phyloP scores from a whole-genome alignment of 1,140 invertebrate species.

The Drosophila ananassae region DNA sequence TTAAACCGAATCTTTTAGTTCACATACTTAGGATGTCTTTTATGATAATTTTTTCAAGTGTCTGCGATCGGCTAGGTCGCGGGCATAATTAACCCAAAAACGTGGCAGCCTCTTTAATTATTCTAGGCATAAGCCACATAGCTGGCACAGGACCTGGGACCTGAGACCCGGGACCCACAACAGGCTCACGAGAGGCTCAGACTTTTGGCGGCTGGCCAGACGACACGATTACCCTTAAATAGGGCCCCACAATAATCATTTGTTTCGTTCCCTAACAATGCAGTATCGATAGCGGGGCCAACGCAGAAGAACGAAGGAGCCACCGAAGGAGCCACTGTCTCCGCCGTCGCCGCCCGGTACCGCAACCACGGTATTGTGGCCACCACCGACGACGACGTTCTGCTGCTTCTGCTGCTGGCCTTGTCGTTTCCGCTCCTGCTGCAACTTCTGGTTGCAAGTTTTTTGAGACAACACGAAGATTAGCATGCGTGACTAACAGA shows the following conservation, averaged over 20 bases:
- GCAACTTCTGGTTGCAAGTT: conserved; percentile 69
- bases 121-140: conserved; percentile 29
- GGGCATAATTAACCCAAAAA: conserved; percentile 54
- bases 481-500: conserved; percentile 82
- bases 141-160: conserved; percentile 24
- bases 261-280: conserved; percentile 72
- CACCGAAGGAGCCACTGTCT: conserved; percentile 26
- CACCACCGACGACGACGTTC: conserved; percentile 29
- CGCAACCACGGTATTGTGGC: conserved; percentile 29
- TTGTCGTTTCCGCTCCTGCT: conserved; percentile 43
- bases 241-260: conserved; percentile 75
- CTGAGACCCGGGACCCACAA: conserved; percentile 9
- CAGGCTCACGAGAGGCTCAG: conserved; percentile 30
- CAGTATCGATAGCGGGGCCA: conserved; percentile 54
- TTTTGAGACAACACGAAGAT: conserved; percentile 81
- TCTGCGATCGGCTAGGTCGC: neutral
- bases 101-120: conserved; percentile 49
- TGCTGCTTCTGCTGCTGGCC: conserved; percentile 31
- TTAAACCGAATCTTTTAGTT: too few relatives aligned
- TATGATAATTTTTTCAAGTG: conserved; percentile 13
- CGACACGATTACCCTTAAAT: conserved; percentile 75
- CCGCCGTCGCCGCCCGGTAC: neutral
- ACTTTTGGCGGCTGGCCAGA: conserved; percentile 40
- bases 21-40: too few relatives aligned
- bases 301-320: conserved; percentile 17